phyloP scores from a whole-genome alignment of 2,113 vertebrate species.

The Puma concolor region DNA sequence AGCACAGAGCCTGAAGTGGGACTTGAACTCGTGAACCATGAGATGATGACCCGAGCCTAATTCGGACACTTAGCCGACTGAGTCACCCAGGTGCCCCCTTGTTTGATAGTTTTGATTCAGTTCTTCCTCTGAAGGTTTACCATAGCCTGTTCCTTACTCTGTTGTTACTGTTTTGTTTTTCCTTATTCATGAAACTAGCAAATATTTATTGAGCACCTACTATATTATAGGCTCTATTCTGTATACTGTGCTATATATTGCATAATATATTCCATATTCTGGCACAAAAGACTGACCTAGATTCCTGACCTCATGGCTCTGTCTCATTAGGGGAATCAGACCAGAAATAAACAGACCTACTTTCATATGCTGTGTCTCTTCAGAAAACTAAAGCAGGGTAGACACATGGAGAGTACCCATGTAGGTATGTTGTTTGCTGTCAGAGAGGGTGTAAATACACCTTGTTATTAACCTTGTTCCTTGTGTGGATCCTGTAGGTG shows the following conservation, averaged over 20 bases:
- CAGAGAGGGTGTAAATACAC: not conserved
- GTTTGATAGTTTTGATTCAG: not conserved
- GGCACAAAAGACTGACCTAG: not conserved
- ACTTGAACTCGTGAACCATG: not conserved
- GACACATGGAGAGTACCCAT: not conserved
- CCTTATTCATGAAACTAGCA: not conserved
- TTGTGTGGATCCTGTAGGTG: not conserved
- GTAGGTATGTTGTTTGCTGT: not conserved
- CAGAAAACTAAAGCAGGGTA: not conserved
- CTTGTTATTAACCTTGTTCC: not conserved
- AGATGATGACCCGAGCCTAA: not conserved
- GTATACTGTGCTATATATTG: not conserved
- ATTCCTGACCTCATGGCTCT: not conserved
- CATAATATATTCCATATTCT: not conserved
- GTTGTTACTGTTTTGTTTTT: not conserved
- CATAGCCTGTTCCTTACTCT: not conserved
- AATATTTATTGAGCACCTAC: not conserved
- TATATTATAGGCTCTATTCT: not conserved
- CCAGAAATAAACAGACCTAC: not conserved
- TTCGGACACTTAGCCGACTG: no score
- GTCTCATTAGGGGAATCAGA: not conserved
- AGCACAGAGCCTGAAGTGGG: not conserved
- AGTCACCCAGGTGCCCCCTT: not conserved
- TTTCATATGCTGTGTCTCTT: not conserved
- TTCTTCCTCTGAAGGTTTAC: not conserved